Evolutionary conservation across 2,888 invertebrate genomes (phyloP), one percentile per base, ranked within the genome.

Genomic region (Cephonodes hylas): DNA sequence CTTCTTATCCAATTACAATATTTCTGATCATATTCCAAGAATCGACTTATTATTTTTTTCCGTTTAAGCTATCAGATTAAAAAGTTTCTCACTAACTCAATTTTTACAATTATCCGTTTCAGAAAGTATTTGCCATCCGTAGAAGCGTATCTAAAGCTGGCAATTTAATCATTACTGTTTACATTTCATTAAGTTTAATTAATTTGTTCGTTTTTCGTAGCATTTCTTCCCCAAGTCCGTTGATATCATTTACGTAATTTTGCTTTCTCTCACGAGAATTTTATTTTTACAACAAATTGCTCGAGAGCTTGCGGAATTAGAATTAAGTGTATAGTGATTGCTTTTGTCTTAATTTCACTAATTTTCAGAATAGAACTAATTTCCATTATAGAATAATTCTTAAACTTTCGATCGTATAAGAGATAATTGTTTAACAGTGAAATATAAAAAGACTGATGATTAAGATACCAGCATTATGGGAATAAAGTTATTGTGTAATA

Each of bases 261-360:
- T 48, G 1, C 27, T 27, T 27, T n/a, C 8, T 46, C 15, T 7
- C 27, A 13, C 15, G 13, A 15, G 27, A 27, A 48, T 27, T n/a
- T 48, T 48, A 48, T 48, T 48, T 48, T 48, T 48, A 8, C 48
- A 25, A 27, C 48, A 48, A 46, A 23, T 27, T 48, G 27, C 48
- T 48, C 27, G 15, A 48, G 25, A n/a, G 38, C 38, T 38, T 8
- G 5, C 6, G n/a, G 46, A 48, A 13, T 13, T 45, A 25, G n/a
- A n/a, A n/a, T 25, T 23, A 5, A 44, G 44, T 38, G 13, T 10
- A 38, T 38, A 38, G 38, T 38, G 38, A 38, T 38, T 38, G 38
- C n/a, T 38, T n/a, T 38, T n/a, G 10, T 38, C 38, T 38, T 38
- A 38, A 5, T 38, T 38, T 38, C 3, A 38, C 10, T 1, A n/a